phyloP scores from a whole-genome alignment of 2,113 vertebrate species.

The Dicerorhinus sumatrensis region DNA sequence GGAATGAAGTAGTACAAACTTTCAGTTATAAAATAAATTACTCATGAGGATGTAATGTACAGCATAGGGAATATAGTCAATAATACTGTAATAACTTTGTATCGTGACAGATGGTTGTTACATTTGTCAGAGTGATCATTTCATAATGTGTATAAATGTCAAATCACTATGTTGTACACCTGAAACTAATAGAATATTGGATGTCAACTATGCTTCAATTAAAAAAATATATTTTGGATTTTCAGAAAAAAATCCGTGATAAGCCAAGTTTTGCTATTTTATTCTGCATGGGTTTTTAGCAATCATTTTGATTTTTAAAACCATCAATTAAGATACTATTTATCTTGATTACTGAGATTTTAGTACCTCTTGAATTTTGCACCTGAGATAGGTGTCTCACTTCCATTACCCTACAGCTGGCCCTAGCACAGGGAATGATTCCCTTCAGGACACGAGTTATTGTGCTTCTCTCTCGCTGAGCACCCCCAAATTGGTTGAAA shows the following conservation, averaged over 20 bases:
- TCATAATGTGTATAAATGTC: no score
- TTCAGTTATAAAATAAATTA: no score
- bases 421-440: neutral
- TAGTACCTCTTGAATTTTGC: neutral
- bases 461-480: neutral
- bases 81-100: no score
- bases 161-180: no score
- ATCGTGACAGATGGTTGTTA: no score
- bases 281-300: neutral
- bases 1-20: no score
- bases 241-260: neutral
- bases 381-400: neutral
- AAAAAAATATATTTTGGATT: neutral
- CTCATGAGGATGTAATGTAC: no score
- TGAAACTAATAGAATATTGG: no score
- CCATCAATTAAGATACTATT: neutral
- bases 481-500: neutral
- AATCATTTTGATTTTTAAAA: slow-evolving; percentile 20
- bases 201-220: neutral
- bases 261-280: neutral
- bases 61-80: no score
- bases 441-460: neutral
- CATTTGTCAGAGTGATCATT: no score
- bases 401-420: neutral
- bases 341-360: neutral